Conservation (phyloP, 2,797 vertebrate genomes). For the Corythornis leucogaster region DNA sequence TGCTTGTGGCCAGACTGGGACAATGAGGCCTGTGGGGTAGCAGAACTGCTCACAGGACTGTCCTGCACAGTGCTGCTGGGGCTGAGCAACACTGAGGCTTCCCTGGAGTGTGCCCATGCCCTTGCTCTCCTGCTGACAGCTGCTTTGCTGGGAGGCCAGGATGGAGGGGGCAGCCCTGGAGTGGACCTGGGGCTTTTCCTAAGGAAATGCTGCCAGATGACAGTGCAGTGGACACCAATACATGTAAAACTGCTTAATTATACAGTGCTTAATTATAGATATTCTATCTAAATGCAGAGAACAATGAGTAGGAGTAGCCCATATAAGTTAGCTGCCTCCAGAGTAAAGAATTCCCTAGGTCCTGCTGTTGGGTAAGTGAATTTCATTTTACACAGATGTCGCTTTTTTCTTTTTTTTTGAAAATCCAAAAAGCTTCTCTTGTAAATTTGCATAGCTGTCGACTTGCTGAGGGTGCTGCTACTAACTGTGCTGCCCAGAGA, state of each 20-base stretch:
- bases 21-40: not conserved
- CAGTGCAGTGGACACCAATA: not conserved
- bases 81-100: not conserved
- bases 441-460: not conserved
- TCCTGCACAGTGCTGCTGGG: accelerated
- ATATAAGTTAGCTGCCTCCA: conserved; percentile 46
- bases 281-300: conserved; percentile 52
- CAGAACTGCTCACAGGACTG: not conserved
- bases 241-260: conserved; percentile 31
- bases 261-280: conserved; percentile 33
- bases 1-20: not conserved
- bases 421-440: conserved; percentile 20
- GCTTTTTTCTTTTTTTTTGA: conserved; percentile 19
- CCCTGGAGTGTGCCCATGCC: accelerated
- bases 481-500: not conserved
- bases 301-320: conserved; percentile 66
- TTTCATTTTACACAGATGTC: conserved; percentile 41
- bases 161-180: not conserved
- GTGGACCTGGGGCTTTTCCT: not conserved
- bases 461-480: not conserved
- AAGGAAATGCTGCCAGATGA: conserved; percentile 12
- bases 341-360: conserved; percentile 45
- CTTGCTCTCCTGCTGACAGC: not conserved
- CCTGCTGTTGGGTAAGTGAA: conserved; percentile 55
- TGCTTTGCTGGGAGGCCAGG: not conserved